Evolutionary conservation across 1,140 invertebrate species (phyloP).

Genomic region (Druon quercuslanigerum): DNA sequence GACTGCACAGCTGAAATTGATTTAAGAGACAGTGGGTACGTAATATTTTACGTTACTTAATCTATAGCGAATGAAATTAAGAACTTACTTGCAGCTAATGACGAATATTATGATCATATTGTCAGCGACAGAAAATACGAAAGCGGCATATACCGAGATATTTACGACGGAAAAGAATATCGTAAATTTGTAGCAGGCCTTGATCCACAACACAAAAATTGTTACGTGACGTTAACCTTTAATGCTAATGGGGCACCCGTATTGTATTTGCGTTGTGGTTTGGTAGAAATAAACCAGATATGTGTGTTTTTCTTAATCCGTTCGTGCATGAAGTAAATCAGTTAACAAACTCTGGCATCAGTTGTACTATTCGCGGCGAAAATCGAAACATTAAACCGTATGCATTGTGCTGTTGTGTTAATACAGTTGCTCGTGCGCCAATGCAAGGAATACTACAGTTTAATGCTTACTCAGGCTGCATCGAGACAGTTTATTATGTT

Average conservation of each 20-base stretch:
- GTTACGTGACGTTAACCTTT: slow-evolving; percentile 2
- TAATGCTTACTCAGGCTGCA: too few relatives aligned
- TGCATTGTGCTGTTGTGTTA: too few relatives aligned
- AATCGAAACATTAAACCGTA: slow-evolving; percentile 30
- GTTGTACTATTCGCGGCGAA: slow-evolving; percentile 26
- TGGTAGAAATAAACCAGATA: slow-evolving; percentile 38
- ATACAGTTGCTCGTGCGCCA: too few relatives aligned
- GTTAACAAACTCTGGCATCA: not conserved
- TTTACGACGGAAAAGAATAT: too few relatives aligned
- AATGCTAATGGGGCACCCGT: too few relatives aligned
- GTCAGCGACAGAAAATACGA: too few relatives aligned
- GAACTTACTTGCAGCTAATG: too few relatives aligned
- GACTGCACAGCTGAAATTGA: slow-evolving; percentile 35
- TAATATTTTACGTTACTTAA: slow-evolving; percentile 24
- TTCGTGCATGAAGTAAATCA: slow-evolving; percentile 39
- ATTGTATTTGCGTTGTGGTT: slow-evolving; percentile 39
- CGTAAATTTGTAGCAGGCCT: not conserved
- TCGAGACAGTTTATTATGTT: too few relatives aligned
- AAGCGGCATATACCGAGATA: too few relatives aligned
- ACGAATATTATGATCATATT: too few relatives aligned
- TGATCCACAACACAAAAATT: not conserved
- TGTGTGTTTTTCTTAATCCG: slow-evolving; percentile 31
- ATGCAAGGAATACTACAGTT: slow-evolving; percentile 37
- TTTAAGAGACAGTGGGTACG: slow-evolving; percentile 36
- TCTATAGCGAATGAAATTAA: slow-evolving; percentile 22